A percentile compares a stretch with the other conserved stretches of the same genome.
Evolutionary conservation across 1,140 invertebrate genomes (phyloP).

Genomic region (Micrasema longulum): DNA sequence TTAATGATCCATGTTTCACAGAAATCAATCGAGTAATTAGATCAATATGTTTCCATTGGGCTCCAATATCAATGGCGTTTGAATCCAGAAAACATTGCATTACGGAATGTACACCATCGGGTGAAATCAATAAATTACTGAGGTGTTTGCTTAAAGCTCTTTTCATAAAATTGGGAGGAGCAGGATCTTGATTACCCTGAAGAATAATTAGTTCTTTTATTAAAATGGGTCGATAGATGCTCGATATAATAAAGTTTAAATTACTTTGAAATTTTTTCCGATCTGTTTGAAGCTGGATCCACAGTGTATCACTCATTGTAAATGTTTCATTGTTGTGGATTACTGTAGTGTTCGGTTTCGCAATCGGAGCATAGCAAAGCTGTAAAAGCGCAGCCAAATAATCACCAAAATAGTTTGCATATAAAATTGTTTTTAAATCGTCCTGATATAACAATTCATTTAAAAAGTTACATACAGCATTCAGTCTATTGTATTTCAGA

Average conservation of each 20-base stretch:
- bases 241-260: slow-evolving; percentile 69
- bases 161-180: slow-evolving; percentile 74
- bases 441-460: slow-evolving; percentile 56
- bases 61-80: slow-evolving; percentile 66
- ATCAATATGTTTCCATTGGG: slow-evolving; percentile 76
- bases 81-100: slow-evolving; percentile 74
- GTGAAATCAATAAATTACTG: slow-evolving; percentile 68
- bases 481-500: slow-evolving; percentile 57
- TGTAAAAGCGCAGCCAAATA: slow-evolving; percentile 79
- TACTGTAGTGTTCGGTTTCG: slow-evolving; percentile 66
- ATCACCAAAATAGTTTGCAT: slow-evolving; percentile 65
- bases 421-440: slow-evolving; percentile 63
- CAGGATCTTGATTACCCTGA: slow-evolving; percentile 69
- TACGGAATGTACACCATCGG: slow-evolving; percentile 72
- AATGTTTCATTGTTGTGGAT: slow-evolving; percentile 55
- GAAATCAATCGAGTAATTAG: slow-evolving; percentile 74
- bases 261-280: slow-evolving; percentile 67
- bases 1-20: slow-evolving; percentile 65
- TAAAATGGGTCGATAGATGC: slow-evolving; percentile 71
- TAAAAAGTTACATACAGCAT: slow-evolving; percentile 45
- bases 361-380: slow-evolving; percentile 74
- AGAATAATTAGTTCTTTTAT: slow-evolving; percentile 79
- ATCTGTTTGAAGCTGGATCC: slow-evolving; percentile 66
- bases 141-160: slow-evolving; percentile 72
- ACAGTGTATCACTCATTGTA: slow-evolving; percentile 68